A percentile compares a stretch with the other conserved stretches of the same genome.
Conservation (phyloP, 2,113 vertebrate species). For the Gopherus evgoodei region DNA sequence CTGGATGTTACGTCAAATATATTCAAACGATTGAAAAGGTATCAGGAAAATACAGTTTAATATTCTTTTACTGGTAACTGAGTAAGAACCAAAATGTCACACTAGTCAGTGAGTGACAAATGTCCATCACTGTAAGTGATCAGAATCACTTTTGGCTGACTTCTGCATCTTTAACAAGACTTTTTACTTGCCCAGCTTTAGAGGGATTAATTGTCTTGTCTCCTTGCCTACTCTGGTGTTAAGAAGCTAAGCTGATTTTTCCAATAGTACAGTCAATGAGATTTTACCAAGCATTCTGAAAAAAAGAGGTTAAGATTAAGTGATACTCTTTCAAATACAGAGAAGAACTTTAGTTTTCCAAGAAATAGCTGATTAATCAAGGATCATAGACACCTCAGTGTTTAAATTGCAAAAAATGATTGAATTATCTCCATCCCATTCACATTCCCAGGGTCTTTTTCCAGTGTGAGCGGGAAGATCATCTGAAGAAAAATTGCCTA, state of each 20-base stretch:
- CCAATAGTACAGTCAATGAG: constrained; percentile 18
- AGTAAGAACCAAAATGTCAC: not conserved
- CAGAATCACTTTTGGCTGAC: constrained; percentile 53
- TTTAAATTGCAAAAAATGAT: not conserved
- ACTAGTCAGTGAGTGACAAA: not conserved
- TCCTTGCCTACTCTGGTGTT: not conserved
- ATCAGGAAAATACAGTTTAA: not conserved
- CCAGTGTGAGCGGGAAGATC: too few relatives aligned
- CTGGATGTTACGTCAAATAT: not conserved
- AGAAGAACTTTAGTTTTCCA: constrained; percentile 35
- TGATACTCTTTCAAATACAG: not conserved
- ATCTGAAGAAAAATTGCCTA: too few relatives aligned
- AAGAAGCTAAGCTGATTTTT: constrained; percentile 26
- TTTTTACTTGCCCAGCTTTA: constrained; percentile 2
- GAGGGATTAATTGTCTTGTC: not conserved
- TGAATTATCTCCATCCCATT: not conserved
- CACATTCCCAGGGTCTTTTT: too few relatives aligned
- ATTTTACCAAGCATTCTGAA: constrained; percentile 2
- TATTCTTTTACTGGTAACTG: not conserved
- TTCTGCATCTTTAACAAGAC: not conserved
- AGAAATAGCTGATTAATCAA: constrained; percentile 44
- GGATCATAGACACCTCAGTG: not conserved
- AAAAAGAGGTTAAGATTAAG: constrained; percentile 15
- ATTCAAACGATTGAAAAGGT: not conserved
- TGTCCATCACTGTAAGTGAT: constrained; percentile 4